Percentiles rank a stretch among this genome's conserved stretches.
Conservation (phyloP, 2,113 vertebrate species). For the Callipepla californica region DNA sequence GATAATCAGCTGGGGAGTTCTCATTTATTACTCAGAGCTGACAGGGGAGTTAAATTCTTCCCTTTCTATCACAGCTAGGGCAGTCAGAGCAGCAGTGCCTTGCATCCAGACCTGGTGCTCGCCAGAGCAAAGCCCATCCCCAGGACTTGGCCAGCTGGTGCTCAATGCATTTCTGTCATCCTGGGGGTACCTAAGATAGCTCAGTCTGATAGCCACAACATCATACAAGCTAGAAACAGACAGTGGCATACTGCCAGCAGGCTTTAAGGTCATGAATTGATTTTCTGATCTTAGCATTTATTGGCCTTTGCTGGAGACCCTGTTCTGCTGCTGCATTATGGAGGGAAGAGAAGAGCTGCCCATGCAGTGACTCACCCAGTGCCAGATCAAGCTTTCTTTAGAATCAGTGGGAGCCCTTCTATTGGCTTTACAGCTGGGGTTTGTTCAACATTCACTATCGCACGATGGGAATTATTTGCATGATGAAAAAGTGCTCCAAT, state of each 20-base stretch:
- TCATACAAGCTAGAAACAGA: not conserved
- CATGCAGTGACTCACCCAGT: not conserved
- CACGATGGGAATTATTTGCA: not conserved
- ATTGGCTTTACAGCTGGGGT: slow-evolving; percentile 29
- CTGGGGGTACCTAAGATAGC: not conserved
- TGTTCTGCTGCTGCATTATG: not conserved
- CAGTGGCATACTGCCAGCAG: not conserved
- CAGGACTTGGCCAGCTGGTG: not conserved
- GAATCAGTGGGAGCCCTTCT: slow-evolving; percentile 30
- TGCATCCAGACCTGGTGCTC: not conserved
- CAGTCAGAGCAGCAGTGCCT: not conserved
- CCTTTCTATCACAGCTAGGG: not conserved
- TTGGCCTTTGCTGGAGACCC: not conserved
- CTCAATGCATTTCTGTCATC: not conserved
- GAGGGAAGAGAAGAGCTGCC: not conserved
- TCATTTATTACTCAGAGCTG: slow-evolving; percentile 38
- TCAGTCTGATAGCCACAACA: not conserved
- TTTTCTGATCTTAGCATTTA: not conserved
- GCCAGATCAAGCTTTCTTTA: not conserved
- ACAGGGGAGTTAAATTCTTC: slow-evolving; percentile 5
- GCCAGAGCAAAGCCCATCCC: not conserved
- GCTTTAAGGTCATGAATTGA: not conserved
- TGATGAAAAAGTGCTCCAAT: not conserved
- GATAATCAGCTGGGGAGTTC: slow-evolving; percentile 47
- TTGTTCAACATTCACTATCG: not conserved